phyloP scores from a whole-genome alignment of 2,113 vertebrate genomes.

The Forbesichthys papilliferus region DNA sequence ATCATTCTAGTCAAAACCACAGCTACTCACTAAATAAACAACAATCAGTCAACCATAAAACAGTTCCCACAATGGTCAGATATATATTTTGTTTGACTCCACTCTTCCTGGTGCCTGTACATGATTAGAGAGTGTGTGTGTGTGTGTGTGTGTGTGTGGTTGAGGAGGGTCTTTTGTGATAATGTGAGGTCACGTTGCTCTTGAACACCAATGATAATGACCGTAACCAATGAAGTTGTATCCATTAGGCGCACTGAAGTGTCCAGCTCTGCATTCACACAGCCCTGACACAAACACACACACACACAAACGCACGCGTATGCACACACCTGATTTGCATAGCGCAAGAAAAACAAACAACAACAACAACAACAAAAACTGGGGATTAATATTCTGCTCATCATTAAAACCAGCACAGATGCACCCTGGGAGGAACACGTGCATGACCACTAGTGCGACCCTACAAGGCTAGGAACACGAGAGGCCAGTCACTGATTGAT shows the following conservation, averaged over 20 bases:
- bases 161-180: constrained; percentile 35
- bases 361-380: constrained; percentile 46
- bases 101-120: constrained; percentile 43
- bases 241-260: constrained; percentile 74
- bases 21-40: constrained; percentile 25
- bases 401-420: constrained; percentile 60
- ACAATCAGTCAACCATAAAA: constrained; percentile 29
- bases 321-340: constrained; percentile 58
- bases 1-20: constrained; percentile 10
- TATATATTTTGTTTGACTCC: constrained; percentile 38
- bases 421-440: constrained; percentile 55
- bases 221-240: constrained; percentile 69
- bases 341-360: constrained; percentile 56
- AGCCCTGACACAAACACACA: constrained; percentile 40
- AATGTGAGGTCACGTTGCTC: constrained; percentile 72
- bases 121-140: constrained; percentile 35
- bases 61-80: constrained; percentile 40
- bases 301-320: neutral
- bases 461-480: constrained; percentile 56
- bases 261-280: constrained; percentile 63
- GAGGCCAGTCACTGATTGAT: constrained; percentile 58
- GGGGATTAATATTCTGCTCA: constrained; percentile 64
- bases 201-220: constrained; percentile 72
- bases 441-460: constrained; percentile 58
- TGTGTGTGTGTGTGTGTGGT: neutral